Evolutionary conservation across 1,140 invertebrate species (phyloP), one percentile per base, ranked within the genome.

Genomic region (Pomacea maculata): DNA sequence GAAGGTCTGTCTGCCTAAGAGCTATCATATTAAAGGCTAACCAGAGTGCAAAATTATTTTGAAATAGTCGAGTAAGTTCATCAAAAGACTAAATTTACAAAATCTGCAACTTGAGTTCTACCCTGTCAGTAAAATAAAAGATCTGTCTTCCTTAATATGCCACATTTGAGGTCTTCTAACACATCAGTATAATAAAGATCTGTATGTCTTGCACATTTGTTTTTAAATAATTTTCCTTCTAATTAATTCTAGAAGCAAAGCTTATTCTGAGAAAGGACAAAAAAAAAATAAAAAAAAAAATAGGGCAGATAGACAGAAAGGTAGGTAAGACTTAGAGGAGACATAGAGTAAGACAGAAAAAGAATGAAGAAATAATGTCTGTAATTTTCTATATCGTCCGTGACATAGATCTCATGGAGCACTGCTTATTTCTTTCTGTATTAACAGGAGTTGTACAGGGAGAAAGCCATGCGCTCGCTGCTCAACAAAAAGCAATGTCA

Each of bases 1-100:
- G 8, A 74, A 84, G 81, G 85, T 83, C 67, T 79, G 77, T 68
- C 70, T 29, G 9, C 11, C 34, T 34, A 17, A 14, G 21, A n/a
- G 8, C 25, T 25, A 75, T n/a, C 10, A n/a, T 61, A n/a, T 61
- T 55, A 7, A 10, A 52, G 55, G 52, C 1, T 52, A 21, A 6
- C 11, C 25, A 61, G 12, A 8, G 19, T 74, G 12, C 6, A 54
- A 3, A 34, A 11, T 52, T 21, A 52, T 34, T 17, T 29, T 11
- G 21, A 14, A 52, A 5, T 54, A 15, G 14, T 52, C 52, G 29
- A 10, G 17, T 3, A 52, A 54, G 19, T 6, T 54, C 17, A 15
- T 54, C 1, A 17, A 17, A 29, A 34, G 52, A 3, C 25, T 29
- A 52, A 54, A 25, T 74, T 29, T 11, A 21, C 52, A 25, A 11